phyloP scores from a whole-genome alignment of 2,113 vertebrate species.

The Megaleporinus macrocephalus region DNA sequence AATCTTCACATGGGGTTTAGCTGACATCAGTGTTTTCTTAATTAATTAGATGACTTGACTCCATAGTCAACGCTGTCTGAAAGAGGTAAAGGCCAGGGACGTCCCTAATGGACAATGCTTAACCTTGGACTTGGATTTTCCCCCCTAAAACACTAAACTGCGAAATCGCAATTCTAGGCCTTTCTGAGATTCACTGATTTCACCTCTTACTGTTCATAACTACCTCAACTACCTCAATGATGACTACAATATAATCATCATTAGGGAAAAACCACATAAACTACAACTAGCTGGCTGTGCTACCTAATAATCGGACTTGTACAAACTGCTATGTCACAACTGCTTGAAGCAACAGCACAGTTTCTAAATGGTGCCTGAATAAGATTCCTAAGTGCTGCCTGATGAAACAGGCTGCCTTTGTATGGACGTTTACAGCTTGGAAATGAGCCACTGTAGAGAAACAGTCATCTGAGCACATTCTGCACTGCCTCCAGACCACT shows the following conservation, averaged over 20 bases:
- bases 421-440: not conserved
- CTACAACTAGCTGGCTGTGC: not conserved
- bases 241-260: not conserved
- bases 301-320: not conserved
- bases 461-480: conserved; percentile 55
- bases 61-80: not conserved
- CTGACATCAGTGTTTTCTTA: not conserved
- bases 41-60: not conserved
- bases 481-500: conserved; percentile 50
- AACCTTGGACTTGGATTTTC: not conserved
- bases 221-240: too few species aligned
- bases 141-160: too few species aligned
- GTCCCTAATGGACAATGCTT: not conserved
- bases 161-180: too few species aligned
- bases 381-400: not conserved
- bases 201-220: not conserved
- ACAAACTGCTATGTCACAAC: not conserved
- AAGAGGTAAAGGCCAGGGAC: not conserved
- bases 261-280: not conserved
- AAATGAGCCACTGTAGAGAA: conserved; percentile 37
- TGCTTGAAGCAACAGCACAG: conserved; percentile 6
- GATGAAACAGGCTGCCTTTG: conserved; percentile 53
- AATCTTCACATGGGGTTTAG: not conserved
- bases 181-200: not conserved
- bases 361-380: conserved; percentile 20